Evolutionary conservation across 2,113 vertebrate genomes (phyloP).

Genomic region (Bucco capensis): DNA sequence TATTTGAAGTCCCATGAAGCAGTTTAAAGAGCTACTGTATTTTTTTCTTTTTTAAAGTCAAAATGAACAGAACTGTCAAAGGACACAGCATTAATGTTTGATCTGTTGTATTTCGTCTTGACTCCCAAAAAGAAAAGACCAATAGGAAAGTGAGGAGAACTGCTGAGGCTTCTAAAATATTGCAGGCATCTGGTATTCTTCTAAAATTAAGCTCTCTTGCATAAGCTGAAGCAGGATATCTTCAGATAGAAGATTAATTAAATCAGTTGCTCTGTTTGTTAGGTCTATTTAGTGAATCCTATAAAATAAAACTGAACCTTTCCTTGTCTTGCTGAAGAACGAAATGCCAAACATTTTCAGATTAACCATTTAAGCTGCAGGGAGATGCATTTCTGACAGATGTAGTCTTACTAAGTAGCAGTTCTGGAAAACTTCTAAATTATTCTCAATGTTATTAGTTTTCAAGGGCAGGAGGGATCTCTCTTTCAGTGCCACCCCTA

Average conservation of each 20-base stretch:
- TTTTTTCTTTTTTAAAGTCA: background rate
- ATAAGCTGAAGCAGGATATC: background rate
- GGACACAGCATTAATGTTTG: background rate
- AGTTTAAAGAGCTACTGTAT: background rate
- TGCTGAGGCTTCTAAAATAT: background rate
- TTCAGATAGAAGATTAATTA: background rate
- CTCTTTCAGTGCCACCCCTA: background rate
- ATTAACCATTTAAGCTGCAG: background rate
- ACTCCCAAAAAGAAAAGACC: background rate
- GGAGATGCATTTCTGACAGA: background rate
- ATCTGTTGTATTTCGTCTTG: background rate
- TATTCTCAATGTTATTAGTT: background rate
- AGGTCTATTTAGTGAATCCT: background rate
- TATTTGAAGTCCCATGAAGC: background rate
- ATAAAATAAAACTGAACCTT: background rate
- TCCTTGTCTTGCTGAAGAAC: background rate
- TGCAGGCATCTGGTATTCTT: background rate
- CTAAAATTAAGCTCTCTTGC: conserved; percentile 11
- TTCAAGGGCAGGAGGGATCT: background rate
- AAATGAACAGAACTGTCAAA: background rate
- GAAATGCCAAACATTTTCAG: background rate
- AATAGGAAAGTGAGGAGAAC: background rate
- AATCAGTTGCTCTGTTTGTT: background rate
- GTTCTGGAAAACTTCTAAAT: background rate
- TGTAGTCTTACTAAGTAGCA: background rate